Evolutionary conservation across 2,797 vertebrate species (phyloP), one percentile per base, ranked within the genome.

Genomic region (Diplodus puntazzo): DNA sequence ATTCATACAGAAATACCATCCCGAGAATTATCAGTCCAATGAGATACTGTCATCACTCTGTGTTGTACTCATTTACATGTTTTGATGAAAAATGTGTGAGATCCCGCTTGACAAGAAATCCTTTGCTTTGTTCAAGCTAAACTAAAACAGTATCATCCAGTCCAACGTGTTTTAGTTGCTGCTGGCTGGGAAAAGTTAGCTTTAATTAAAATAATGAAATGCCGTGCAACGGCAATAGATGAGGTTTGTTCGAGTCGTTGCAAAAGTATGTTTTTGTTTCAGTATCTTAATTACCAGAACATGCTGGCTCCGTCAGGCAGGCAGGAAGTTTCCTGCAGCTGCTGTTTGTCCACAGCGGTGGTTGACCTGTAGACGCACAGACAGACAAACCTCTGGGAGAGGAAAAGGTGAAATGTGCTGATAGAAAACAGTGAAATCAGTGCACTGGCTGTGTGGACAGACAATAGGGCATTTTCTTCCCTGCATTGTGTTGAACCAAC

Each of bases 221-320:
- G 54, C 23, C 43, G 16, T 62, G n/a, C 45, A 52, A 72, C 20
- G 50, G 8, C 78, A 78, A 75, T 69, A 54, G 39, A 82, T 66
- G 55, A 77, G 77, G 66, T 46, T 50, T 73, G 17, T 75, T 77
- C 63, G 62, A 65, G 72, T 86, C 74, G 82, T 57, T 86, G 85
- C 72, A 77, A 69, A 80, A 82, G 66, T 45, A 68, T 74, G 45
- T 75, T 86, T 83, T 83, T 87, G 53, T 80, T 80, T 77, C 60
- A 52, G 54, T 65, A 39, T 71, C 49, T 53, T 79, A 85, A 91
- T 82, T 74, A 85, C 4, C 61, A 50, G 66, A 82, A 49, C 59
- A 59, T 76, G 72, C 79, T 83, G 72, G n/a, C 59, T 75, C 60
- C 59, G 52, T 34, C 68, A 79, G 69, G 54, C 20, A 5, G 30